Evolutionary conservation across 2,113 vertebrate species (phyloP).

Genomic region (Cololabis saira): DNA sequence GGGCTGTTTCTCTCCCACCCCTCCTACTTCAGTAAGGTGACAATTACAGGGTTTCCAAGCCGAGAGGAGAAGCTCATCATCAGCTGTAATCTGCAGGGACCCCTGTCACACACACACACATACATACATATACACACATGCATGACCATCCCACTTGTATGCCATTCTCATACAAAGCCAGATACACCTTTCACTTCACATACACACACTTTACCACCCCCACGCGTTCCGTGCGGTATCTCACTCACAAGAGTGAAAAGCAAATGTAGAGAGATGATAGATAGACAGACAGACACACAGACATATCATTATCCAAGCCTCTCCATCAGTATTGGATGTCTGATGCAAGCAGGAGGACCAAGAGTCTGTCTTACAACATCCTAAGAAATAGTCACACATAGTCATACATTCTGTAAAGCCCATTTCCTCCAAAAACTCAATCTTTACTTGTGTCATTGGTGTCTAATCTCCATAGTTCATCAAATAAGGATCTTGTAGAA

Average conservation of each 20-base stretch:
- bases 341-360: conserved; percentile 68
- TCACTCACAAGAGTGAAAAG: conserved; percentile 64
- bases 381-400: conserved; percentile 55
- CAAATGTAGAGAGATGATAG: conserved; percentile 67
- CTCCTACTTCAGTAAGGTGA: conserved; percentile 70
- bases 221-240: conserved; percentile 66
- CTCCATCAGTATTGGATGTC: conserved; percentile 67
- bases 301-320: conserved; percentile 78
- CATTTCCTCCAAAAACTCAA: conserved; percentile 36
- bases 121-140: conserved; percentile 17
- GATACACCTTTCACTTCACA: conserved; percentile 33
- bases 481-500: conserved; percentile 1
- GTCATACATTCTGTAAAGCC: conserved; percentile 24
- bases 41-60: conserved; percentile 76
- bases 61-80: conserved; percentile 75
- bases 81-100: conserved; percentile 77
- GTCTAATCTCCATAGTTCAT: conserved; percentile 6
- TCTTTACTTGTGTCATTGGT: conserved; percentile 16
- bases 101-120: conserved; percentile 55
- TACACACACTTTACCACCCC: conserved; percentile 60
- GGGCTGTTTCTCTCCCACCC: conserved; percentile 51
- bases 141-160: conserved; percentile 43
- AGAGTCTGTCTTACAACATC: conserved; percentile 47
- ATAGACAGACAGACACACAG: conserved; percentile 77
- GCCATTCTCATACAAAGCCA: conserved; percentile 40